Evolutionary conservation across 2,797 vertebrate species (phyloP).

Genomic region (Eutrigla gurnardus): DNA sequence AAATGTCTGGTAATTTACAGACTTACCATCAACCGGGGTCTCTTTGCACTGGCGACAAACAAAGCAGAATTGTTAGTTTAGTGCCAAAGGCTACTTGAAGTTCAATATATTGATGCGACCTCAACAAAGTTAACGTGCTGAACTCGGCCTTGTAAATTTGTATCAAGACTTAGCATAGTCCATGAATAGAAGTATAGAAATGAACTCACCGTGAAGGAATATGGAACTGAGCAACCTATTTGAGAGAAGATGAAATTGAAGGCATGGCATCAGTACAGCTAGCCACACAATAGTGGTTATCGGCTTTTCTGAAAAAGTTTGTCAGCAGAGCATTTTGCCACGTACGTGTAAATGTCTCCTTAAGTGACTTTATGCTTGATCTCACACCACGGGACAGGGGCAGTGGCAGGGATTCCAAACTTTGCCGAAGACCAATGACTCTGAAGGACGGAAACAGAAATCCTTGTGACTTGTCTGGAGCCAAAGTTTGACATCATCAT

Average conservation of each 20-base stretch:
- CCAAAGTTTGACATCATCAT: neutral
- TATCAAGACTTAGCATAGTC: neutral
- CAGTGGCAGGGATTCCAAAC: conserved; percentile 41
- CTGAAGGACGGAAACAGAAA: conserved; percentile 35
- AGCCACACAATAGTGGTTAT: neutral
- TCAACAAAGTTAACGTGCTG: neutral
- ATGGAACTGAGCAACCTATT: conserved; percentile 42
- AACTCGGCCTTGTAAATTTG: neutral
- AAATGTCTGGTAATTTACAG: neutral
- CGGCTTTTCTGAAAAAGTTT: neutral
- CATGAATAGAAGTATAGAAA: neutral
- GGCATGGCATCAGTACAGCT: conserved; percentile 6
- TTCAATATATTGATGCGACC: too few species aligned
- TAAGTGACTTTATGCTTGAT: conserved; percentile 39
- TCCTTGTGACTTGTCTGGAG: neutral
- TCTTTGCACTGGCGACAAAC: conserved; percentile 46
- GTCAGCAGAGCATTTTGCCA: neutral
- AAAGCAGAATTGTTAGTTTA: conserved; percentile 28
- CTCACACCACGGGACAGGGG: conserved; percentile 2
- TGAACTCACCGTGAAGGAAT: conserved; percentile 40
- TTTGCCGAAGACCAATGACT: conserved; percentile 40
- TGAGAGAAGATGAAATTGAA: conserved; percentile 5
- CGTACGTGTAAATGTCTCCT: conserved; percentile 44
- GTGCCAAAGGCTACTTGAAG: neutral
- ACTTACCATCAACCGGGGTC: conserved; percentile 46